Evolutionary conservation across 2,113 vertebrate species (phyloP), one percentile per base, ranked within the genome.

Genomic region (Burhinus oedicnemus): DNA sequence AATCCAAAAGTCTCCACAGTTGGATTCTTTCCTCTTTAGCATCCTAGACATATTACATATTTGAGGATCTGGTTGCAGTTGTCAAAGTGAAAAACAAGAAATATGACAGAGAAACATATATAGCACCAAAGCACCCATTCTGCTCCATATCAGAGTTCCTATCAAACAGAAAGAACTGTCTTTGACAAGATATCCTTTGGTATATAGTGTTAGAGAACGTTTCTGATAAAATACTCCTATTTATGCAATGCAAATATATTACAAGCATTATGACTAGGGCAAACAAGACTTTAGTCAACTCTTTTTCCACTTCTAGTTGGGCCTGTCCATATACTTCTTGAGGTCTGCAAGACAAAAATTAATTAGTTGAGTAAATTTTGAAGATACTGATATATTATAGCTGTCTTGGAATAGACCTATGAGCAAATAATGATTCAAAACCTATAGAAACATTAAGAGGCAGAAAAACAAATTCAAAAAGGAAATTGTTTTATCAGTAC

Each of bases 161-260:
- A n/a, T 19, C 0, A 0, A 71, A 55, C 12, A 29, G 57, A 42
- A 4, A 60, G 22, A 89, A 64, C 2, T 55, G 25, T 27, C 10
- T 81, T 84, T 89, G 27, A 47, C 11, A 76, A 44, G 8, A 16
- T 5, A 30, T 47, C 6, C 3, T 85, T 82, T 61, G 8, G 4
- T 60, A 9, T 25, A 21, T 5, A 38, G 10, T 9, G 5, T 44
- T 47, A 54, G 15, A 55, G 29, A 68, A 34, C 32, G 5, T 58
- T 91, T 87, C 45, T 65, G 14, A 17, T 36, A 86, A 92, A 90
- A 83, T n/a, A 15, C 7, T 83, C 11, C 21, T 30, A n/a, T 29
- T 58, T 6, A 25, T 45, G 4, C 5, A 40, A 25, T 66, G 21
- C 30, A 83, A 83, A 62, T 51, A 51, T 22, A 45, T 57, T 61